Base-by-base conservation (phyloP, 2,113 vertebrate species). In the Tyrannus savana region DNA sequence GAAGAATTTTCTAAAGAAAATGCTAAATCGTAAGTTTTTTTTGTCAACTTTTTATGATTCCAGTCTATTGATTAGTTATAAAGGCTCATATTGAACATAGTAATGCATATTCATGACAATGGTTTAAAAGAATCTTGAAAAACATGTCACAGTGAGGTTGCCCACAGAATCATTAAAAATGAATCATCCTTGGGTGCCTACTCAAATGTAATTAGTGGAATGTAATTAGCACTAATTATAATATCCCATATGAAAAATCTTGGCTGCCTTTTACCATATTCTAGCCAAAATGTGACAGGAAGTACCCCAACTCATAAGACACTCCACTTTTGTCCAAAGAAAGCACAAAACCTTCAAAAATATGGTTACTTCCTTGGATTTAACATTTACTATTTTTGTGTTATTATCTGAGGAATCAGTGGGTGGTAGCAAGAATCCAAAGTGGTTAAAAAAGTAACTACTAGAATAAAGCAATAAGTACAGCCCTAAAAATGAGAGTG, bases 141-240 rank as follows among this genome's bases (percentile, higher is more conserved):
- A 96, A 69, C 19, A 15, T 86, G 85, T 95, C 96, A 97, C 79
- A 79, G 64, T 94, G 93, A 87, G 69, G 85, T 91, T 96, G 95
- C 95, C 84, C 74, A 41, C 81, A 95, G 90, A 96, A 96, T 81
- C 68, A 84, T 95, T 97, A 97, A 97, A 96, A 94, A 96, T 89
- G 96, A 98, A 87, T 97, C 95, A 97, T 97, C 93, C 95, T 95
- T 90, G 91, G 95, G 75, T 97, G 95, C 93, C 95, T 97, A 96
- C 93, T 98, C 92, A 97, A 96, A 98, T 97, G 92, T 98, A 98
- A 98, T 98, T 98, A 98, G 94, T 96, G 73, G 67, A 96, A 93
- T 94, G 90, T 95, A 98, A 98, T 98, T 98, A 98, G 46, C 96
- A 98, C 92, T 98, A 98, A 98, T 98, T 98, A 98, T 96, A 97